Base-by-base conservation (phyloP, 2,888 invertebrate species). In the Mystacides longicornis region DNA sequence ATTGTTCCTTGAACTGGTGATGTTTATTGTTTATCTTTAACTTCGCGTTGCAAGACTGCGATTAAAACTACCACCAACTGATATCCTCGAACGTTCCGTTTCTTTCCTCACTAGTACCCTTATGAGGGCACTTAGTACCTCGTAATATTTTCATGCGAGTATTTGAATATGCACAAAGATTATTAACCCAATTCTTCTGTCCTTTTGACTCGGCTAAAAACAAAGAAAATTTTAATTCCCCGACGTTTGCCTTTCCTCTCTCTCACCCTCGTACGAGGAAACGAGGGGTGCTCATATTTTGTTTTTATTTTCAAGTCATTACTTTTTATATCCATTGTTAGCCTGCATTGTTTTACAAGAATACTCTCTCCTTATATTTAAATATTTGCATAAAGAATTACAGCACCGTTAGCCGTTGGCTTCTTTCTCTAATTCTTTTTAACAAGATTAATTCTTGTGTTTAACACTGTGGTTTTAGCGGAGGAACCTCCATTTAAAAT, bases 221-320 rank as follows among this genome's bases (percentile, higher is more conserved):
- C 37, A 37, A 37, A 7, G 37, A 37, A 37, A 37, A 7, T 37
- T 37, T 37, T 37, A 37, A 37, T 37, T 37, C 37, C 3, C 37
- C 37, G 16, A 14, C 46, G 55, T 51, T 60, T 60, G 56, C 60
- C 53, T 51, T 60, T 56, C 50, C 56, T 57, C 46, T 58, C 56
- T 47, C 51, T 50, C 7, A n/a, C 14, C 55, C 52, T 60, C 56
- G 58, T 54, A 52, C 42, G 20, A 49, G 59, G 56, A 56, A 57
- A 54, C 52, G 51, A 37, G 42, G 51, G 47, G 52, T 52, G 55
- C 54, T 50, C 54, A 54, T 60, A 52, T 60, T 54, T 56, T 53
- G 52, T 52, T 45, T 51, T 42, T 21, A 55, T 27, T 55, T 49
- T 45, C 50, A 43, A 48, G 18, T 52, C 45, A 48, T 48, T 48